Evolutionary conservation across 2,888 invertebrate genomes (phyloP).

Genomic region (Anoncus sp.): DNA sequence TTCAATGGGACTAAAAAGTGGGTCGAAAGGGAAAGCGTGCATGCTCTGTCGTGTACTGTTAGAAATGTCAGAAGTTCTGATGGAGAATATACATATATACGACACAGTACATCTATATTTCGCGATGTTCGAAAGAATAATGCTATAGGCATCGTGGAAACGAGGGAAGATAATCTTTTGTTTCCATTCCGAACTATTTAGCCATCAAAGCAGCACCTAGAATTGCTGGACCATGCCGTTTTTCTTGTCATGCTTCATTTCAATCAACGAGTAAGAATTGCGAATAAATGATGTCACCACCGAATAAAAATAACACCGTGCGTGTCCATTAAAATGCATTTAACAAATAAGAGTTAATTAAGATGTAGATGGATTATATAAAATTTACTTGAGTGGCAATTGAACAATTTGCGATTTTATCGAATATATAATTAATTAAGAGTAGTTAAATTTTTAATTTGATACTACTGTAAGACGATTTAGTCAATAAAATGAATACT

Average conservation of each 20-base stretch:
- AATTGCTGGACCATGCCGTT: neutral
- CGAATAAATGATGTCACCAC: neutral
- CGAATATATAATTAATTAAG: too few species aligned
- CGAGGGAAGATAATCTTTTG: neutral
- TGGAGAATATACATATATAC: slow-evolving; percentile 34
- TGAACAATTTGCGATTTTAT: too few species aligned
- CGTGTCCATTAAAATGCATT: neutral
- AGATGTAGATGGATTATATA: too few species aligned
- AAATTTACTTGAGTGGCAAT: too few species aligned
- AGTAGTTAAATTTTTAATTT: too few species aligned
- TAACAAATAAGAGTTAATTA: neutral
- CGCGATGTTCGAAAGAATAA: slow-evolving; percentile 1
- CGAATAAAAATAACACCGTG: neutral
- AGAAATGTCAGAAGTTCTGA: slow-evolving; percentile 63
- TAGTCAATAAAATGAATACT: too few species aligned
- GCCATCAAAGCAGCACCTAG: neutral
- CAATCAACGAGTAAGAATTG: neutral
- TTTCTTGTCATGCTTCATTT: too few species aligned
- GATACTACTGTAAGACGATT: too few species aligned
- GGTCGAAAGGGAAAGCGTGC: slow-evolving; percentile 69
- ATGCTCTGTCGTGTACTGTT: slow-evolving; percentile 54
- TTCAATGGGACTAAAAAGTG: slow-evolving; percentile 64
- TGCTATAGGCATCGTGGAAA: neutral
- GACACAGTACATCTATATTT: slow-evolving; percentile 4
- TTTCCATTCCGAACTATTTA: neutral